Evolutionary conservation across 2,797 vertebrate species (phyloP).

Genomic region (Loriculus beryllinus): DNA sequence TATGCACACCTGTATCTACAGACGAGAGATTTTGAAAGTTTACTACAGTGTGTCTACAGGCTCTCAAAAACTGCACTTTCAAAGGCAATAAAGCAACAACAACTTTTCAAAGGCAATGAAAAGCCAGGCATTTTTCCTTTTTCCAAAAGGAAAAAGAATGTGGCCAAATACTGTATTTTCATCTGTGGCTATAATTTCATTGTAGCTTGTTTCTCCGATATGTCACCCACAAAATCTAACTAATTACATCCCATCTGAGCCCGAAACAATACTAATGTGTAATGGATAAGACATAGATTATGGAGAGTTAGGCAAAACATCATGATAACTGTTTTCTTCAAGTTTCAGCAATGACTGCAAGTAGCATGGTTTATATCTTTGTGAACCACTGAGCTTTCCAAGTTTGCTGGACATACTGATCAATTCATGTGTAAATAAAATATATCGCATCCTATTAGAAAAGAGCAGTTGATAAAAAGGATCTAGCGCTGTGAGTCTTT

Average conservation of each 20-base stretch:
- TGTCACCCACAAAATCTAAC: background rate
- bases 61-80: background rate
- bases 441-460: conserved; percentile 66
- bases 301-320: conserved; percentile 1
- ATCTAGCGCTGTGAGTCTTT: conserved; percentile 60
- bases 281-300: background rate
- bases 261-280: background rate
- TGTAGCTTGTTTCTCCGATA: background rate
- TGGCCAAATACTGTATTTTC: background rate
- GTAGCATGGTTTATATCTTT: conserved; percentile 1
- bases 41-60: background rate
- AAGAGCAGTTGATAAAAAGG: conserved; percentile 74
- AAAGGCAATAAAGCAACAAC: background rate
- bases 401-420: conserved; percentile 18
- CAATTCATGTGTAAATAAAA: conserved; percentile 74
- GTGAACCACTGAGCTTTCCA: background rate
- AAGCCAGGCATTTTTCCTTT: background rate
- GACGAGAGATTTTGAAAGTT: background rate
- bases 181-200: background rate
- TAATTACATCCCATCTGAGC: background rate
- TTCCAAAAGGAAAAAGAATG: background rate
- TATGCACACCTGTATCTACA: background rate
- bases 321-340: conserved; percentile 5
- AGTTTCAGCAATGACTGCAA: background rate
- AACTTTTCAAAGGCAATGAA: background rate